phyloP scores from a whole-genome alignment of 2,888 invertebrate species.

The Stenoptilia bipunctidactyla region DNA sequence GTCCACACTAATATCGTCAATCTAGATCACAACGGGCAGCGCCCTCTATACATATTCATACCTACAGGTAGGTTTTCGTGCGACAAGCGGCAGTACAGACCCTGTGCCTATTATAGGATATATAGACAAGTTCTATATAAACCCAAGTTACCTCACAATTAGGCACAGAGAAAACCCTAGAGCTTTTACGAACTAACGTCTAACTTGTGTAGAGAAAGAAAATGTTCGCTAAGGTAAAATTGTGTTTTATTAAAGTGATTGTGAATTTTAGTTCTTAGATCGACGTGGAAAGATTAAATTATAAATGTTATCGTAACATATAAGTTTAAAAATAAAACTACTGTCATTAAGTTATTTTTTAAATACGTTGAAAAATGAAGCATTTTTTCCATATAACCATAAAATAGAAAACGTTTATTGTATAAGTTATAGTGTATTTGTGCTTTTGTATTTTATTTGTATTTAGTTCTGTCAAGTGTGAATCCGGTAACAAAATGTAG shows the following conservation, averaged over 20 bases:
- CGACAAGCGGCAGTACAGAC: constrained; percentile 25
- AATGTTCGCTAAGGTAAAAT: constrained; percentile 63
- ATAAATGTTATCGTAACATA: too few species aligned
- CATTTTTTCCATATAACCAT: too few species aligned
- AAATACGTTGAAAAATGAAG: too few species aligned
- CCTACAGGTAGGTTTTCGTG: constrained; percentile 35
- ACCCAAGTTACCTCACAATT: constrained; percentile 51
- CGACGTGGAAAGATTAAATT: too few species aligned
- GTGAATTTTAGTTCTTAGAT: too few species aligned
- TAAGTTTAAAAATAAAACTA: too few species aligned
- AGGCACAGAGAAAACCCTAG: constrained; percentile 58
- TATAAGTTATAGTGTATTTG: too few species aligned
- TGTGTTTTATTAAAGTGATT: constrained; percentile 5
- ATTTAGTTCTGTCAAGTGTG: too few species aligned
- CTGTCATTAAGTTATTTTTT: background rate
- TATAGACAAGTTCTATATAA: constrained; percentile 49
- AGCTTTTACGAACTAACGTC: constrained; percentile 24
- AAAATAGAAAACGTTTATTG: too few species aligned
- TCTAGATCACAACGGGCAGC: constrained; percentile 44
- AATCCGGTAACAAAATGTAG: too few species aligned
- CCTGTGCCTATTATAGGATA: constrained; percentile 21
- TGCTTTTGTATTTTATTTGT: too few species aligned
- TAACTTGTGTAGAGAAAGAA: constrained; percentile 22
- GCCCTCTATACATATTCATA: constrained; percentile 42
- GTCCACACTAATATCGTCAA: constrained; percentile 18